Evolutionary conservation across 2,113 vertebrate species (phyloP).

Genomic region (Pomatostomus ruficeps): DNA sequence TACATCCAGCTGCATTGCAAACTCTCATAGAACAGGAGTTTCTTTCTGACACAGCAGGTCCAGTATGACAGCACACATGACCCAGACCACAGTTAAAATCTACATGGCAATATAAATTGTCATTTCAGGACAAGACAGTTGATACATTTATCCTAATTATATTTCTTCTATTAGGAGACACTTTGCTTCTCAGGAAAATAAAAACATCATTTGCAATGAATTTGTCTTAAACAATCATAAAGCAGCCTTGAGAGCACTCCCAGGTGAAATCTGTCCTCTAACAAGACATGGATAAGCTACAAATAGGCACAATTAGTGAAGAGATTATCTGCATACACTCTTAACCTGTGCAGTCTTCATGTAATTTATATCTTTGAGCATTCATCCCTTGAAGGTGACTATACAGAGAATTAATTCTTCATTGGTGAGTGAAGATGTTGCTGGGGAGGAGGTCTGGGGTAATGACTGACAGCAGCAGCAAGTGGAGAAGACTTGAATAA

Average conservation of each 20-base stretch:
- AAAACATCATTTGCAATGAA: neutral
- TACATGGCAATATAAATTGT: neutral
- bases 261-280: neutral
- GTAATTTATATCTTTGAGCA: neutral
- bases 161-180: neutral
- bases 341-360: neutral
- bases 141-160: neutral
- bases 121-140: neutral
- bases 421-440: neutral
- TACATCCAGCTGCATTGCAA: neutral
- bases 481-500: neutral
- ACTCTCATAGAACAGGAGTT: neutral
- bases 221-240: neutral
- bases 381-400: neutral
- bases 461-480: neutral
- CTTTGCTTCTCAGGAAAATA: neutral
- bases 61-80: neutral
- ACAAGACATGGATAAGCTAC: neutral
- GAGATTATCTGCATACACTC: neutral
- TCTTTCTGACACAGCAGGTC: neutral
- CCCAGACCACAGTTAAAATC: neutral
- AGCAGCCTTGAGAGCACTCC: neutral
- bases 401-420: neutral
- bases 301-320: neutral
- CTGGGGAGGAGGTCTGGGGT: neutral